phyloP scores from a whole-genome alignment of 2,113 vertebrate species.

The Trematocara unimaculatum region DNA sequence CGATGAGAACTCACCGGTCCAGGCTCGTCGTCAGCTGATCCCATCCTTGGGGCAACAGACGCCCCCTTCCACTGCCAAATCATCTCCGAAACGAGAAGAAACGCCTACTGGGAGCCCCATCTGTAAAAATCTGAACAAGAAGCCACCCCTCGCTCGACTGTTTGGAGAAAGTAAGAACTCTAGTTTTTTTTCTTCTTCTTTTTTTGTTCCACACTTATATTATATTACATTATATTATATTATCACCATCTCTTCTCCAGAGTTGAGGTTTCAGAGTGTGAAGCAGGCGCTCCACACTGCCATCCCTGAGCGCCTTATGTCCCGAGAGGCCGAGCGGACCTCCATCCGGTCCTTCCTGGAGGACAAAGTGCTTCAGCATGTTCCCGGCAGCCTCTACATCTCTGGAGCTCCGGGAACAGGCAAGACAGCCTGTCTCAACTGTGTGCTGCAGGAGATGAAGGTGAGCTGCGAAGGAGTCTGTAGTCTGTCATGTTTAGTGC shows the following conservation, averaged over 20 bases:
- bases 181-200: accelerated
- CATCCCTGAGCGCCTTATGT: conserved; percentile 79
- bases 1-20: conserved; percentile 61
- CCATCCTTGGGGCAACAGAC: not conserved
- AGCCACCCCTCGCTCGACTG: conserved; percentile 37
- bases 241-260: conserved; percentile 41
- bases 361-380: conserved; percentile 64
- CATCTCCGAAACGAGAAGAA: conserved; percentile 46
- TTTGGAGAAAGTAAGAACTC: conserved; percentile 76
- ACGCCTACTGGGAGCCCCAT: conserved; percentile 24
- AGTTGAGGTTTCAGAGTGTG: conserved; percentile 77
- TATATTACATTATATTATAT: accelerated
- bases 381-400: conserved; percentile 87
- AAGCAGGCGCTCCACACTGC: conserved; percentile 86
- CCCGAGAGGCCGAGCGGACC: conserved; percentile 75
- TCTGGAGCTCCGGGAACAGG: conserved; percentile 91
- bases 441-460: conserved; percentile 82
- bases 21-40: not conserved
- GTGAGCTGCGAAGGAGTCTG: conserved; percentile 39
- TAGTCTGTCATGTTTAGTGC: not conserved
- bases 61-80: not conserved
- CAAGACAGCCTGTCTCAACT: conserved; percentile 88
- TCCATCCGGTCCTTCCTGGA: conserved; percentile 79
- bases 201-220: accelerated
- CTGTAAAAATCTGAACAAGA: not conserved